Evolutionary conservation across 1,140 invertebrate species (phyloP).

Genomic region (Eumeta japonica): DNA sequence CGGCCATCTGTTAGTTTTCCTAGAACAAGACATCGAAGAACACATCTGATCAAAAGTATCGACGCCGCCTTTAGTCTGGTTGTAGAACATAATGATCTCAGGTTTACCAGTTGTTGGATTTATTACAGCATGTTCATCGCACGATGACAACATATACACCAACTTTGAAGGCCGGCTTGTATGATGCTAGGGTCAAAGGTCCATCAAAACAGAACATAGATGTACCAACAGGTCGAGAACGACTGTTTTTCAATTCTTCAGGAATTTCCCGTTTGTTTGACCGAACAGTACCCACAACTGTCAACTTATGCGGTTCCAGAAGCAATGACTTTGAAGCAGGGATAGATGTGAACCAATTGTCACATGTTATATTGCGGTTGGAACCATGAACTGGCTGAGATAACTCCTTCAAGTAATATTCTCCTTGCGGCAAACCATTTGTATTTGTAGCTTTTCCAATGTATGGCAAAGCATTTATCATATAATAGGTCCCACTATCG

Average conservation of each 20-base stretch:
- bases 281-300: slow-evolving; percentile 10
- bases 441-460: slow-evolving; percentile 23
- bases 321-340: slow-evolving; percentile 18
- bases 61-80: too few species aligned
- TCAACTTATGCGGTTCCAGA: slow-evolving; percentile 23
- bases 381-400: slow-evolving; percentile 20
- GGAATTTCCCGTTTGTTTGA: slow-evolving; percentile 11
- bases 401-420: slow-evolving; percentile 18
- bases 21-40: too few species aligned
- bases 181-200: slow-evolving; percentile 13
- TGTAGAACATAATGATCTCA: too few species aligned
- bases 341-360: slow-evolving; percentile 44
- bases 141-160: slow-evolving; percentile 33
- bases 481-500: slow-evolving; percentile 30
- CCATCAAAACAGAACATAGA: slow-evolving; percentile 15
- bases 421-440: slow-evolving; percentile 13
- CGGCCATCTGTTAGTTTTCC: too few species aligned
- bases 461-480: slow-evolving; percentile 32
- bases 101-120: slow-evolving; percentile 26
- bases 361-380: slow-evolving; percentile 35
- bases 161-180: slow-evolving; percentile 28
- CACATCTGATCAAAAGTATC: too few species aligned
- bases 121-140: slow-evolving; percentile 14
- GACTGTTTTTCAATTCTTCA: slow-evolving; percentile 11
- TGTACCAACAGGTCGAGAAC: slow-evolving; percentile 9